A percentile compares a stretch with the other conserved stretches of the same genome.
Evolutionary conservation across 37 sponge, comb jelly and placozoan genomes (phyloP).

Genomic region (Spongia lamella): DNA sequence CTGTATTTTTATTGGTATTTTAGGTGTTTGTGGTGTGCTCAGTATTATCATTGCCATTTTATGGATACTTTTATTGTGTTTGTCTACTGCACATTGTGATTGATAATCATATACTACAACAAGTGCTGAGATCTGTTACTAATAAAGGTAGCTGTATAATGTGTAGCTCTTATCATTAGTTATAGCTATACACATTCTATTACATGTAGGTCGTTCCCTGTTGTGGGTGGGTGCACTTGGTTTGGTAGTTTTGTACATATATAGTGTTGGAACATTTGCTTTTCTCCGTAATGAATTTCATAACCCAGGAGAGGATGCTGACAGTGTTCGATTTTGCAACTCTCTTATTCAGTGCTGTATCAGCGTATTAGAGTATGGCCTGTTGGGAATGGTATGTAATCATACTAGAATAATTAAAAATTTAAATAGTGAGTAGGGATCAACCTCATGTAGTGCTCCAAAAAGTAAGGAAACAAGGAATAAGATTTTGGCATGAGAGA

Average conservation of each 20-base stretch:
- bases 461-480: no score
- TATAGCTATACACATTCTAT: no score
- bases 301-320: constrained; percentile 17
- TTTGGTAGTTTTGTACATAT: constrained; percentile 56
- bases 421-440: no score
- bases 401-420: no score
- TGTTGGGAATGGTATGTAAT: no score
- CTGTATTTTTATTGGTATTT: no score
- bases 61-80: constrained; percentile 84
- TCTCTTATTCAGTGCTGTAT: constrained; percentile 40
- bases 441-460: no score
- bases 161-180: no score
- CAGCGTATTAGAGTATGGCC: constrained; percentile 38
- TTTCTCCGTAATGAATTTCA: constrained; percentile 9
- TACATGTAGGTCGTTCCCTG: constrained; percentile 51
- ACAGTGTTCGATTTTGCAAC: constrained; percentile 17
- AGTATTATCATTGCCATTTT: constrained; percentile 54
- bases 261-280: constrained; percentile 59
- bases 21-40: constrained; percentile 52
- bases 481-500: no score
- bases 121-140: constrained; percentile 71
- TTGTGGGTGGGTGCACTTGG: constrained; percentile 53
- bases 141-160: constrained; percentile 57
- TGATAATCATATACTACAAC: constrained; percentile 60
- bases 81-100: constrained; percentile 76